A percentile compares a stretch with the other conserved stretches of the same genome.
phyloP scores from a whole-genome alignment of 2,888 invertebrate species.

The Chalcis sispes region DNA sequence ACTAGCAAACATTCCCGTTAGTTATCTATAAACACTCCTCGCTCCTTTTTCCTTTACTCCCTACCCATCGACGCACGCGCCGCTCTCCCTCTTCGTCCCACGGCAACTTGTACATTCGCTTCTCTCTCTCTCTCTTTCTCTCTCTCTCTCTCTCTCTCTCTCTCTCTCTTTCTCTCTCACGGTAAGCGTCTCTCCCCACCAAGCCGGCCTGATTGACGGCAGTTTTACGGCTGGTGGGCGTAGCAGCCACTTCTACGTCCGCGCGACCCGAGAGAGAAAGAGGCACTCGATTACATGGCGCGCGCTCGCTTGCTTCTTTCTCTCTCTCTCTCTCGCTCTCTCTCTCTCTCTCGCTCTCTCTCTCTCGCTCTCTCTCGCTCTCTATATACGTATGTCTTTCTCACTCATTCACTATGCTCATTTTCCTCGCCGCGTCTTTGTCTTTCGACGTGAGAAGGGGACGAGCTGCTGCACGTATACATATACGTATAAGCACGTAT shows the following conservation, averaged over 20 bases:
- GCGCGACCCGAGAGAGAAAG: slow-evolving; percentile 26
- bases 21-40: slow-evolving; percentile 4
- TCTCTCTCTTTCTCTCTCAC: neutral
- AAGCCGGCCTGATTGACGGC: slow-evolving; percentile 53
- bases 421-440: neutral
- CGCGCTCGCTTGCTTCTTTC: slow-evolving; percentile 31
- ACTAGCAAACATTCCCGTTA: slow-evolving; percentile 52
- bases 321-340: slow-evolving; percentile 3
- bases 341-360: neutral
- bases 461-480: neutral
- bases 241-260: slow-evolving; percentile 54
- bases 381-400: too few relatives aligned
- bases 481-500: neutral
- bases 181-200: slow-evolving; percentile 33
- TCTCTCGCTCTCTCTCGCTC: slow-evolving; percentile 39
- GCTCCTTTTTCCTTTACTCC: slow-evolving; percentile 7
- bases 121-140: slow-evolving; percentile 14
- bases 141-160: slow-evolving; percentile 21
- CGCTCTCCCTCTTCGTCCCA: slow-evolving; percentile 8
- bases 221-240: slow-evolving; percentile 58
- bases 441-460: neutral
- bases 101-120: neutral
- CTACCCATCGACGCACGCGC: neutral
- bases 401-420: too few relatives aligned
- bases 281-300: slow-evolving; percentile 55